A percentile compares a stretch with the other conserved stretches of the same genome.
Conservation (phyloP, 2,797 vertebrate species). For the Lagocephalus sceleratus region DNA sequence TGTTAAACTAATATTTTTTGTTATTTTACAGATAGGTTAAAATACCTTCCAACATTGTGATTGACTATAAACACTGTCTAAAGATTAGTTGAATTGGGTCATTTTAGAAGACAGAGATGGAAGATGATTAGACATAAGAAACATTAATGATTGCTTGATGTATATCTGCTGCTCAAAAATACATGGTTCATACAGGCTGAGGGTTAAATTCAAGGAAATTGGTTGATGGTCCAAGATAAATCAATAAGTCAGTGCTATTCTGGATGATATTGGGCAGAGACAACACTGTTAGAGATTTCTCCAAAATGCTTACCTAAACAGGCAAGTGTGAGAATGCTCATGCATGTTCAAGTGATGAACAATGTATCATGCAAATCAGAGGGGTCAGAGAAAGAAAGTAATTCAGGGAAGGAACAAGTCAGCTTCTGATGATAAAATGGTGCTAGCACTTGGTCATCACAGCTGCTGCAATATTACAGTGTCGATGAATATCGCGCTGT, state of each 20-base stretch:
- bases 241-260: no score
- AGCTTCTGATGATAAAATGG: slow-evolving; percentile 28
- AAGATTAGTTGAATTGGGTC: neutral
- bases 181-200: neutral
- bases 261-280: slow-evolving; percentile 51
- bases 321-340: slow-evolving; percentile 24
- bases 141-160: neutral
- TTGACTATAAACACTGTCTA: neutral
- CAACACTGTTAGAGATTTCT: slow-evolving; percentile 40
- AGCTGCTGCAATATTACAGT: slow-evolving; percentile 40
- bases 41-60: neutral
- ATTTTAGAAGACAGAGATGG: neutral
- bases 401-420: slow-evolving; percentile 25
- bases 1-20: neutral
- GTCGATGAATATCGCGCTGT: slow-evolving; percentile 64
- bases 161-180: neutral
- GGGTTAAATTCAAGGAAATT: no score
- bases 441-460: slow-evolving; percentile 25
- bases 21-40: neutral
- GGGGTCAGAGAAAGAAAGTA: slow-evolving; percentile 26
- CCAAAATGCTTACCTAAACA: slow-evolving; percentile 48
- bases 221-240: no score
- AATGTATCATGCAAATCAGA: slow-evolving; percentile 34
- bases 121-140: neutral
- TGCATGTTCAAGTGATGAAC: slow-evolving; percentile 36